A percentile compares a stretch with the other conserved stretches of the same genome.
These are phyloP conservation scores for Nautilus pompilius DNA, from an alignment of 1,140 invertebrate genomes.

Conservation along the genomic window DNA sequence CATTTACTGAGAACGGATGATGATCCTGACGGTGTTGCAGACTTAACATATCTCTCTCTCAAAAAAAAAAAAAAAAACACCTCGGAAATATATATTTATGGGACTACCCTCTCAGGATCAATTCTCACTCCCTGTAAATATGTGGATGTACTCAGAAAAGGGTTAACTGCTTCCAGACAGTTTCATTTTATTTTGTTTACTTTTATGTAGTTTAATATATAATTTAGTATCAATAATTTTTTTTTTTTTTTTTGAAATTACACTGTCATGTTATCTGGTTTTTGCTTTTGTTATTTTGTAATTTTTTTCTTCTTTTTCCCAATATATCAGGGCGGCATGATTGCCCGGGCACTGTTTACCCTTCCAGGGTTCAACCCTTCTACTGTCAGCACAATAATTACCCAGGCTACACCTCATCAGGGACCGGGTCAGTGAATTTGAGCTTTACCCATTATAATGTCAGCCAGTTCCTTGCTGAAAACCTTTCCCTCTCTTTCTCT, in stretches of 20 bases:
- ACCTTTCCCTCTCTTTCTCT: neutral
- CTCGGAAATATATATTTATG: too few species aligned
- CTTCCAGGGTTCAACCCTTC: constrained; percentile 61
- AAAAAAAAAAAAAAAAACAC: too few species aligned
- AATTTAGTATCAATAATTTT: too few species aligned
- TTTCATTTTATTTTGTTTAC: too few species aligned
- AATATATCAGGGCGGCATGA: constrained; percentile 72
- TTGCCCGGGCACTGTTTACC: constrained; percentile 74
- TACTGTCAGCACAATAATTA: constrained; percentile 70
- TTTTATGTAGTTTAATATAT: too few species aligned
- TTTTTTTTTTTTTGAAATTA: neutral
- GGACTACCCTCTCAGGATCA: too few species aligned
- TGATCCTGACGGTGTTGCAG: too few species aligned
- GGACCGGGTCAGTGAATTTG: constrained; percentile 60
- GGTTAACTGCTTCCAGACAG: too few species aligned
- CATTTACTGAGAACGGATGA: too few species aligned
- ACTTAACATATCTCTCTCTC: too few species aligned
- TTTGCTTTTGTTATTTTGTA: neutral
- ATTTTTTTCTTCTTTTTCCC: neutral
- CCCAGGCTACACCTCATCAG: constrained; percentile 76
- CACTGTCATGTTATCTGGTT: neutral
- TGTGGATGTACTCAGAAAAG: too few species aligned
- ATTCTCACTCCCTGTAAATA: too few species aligned
- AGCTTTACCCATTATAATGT: neutral
- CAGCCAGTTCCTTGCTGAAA: neutral